Evolutionary conservation across 2,797 vertebrate genomes (phyloP).

Genomic region (Argentina silus): DNA sequence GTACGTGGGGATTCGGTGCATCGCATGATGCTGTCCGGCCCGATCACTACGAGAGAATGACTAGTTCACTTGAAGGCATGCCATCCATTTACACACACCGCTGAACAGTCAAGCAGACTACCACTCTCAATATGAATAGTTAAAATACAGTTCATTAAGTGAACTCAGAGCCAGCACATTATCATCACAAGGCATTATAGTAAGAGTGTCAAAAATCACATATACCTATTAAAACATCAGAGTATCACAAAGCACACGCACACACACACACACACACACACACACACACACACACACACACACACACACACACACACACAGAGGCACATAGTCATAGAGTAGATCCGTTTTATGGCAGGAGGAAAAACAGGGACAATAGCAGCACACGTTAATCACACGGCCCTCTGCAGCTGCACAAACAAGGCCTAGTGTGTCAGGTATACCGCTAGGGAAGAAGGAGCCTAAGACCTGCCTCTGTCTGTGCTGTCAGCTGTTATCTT

Average conservation of each 20-base stretch:
- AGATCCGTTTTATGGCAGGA: conserved; percentile 44
- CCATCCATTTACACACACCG: conserved; percentile 40
- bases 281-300: neutral
- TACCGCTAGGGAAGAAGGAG: conserved; percentile 54
- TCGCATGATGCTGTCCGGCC: conserved; percentile 36
- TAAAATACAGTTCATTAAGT: conserved; percentile 45
- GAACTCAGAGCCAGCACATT: conserved; percentile 19
- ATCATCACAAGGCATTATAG: conserved; percentile 15
- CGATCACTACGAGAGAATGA: conserved; percentile 41
- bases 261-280: neutral
- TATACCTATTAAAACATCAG: neutral
- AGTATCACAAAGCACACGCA: neutral
- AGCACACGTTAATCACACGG: conserved; percentile 83
- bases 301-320: conserved; percentile 9
- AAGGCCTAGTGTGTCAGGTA: conserved; percentile 78
- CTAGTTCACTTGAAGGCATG: conserved; percentile 50
- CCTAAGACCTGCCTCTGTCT: conserved; percentile 64
- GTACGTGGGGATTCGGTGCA: conserved; percentile 43
- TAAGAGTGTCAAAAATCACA: conserved; percentile 16
- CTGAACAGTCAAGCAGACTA: conserved; percentile 37
- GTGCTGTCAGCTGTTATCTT: conserved; percentile 82
- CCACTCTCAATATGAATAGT: conserved; percentile 49
- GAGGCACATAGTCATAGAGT: conserved; percentile 4
- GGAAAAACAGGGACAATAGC: conserved; percentile 81
- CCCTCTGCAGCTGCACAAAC: conserved; percentile 92